Evolutionary conservation across 2,113 vertebrate species (phyloP).

Genomic region (Anas platyrhynchos): DNA sequence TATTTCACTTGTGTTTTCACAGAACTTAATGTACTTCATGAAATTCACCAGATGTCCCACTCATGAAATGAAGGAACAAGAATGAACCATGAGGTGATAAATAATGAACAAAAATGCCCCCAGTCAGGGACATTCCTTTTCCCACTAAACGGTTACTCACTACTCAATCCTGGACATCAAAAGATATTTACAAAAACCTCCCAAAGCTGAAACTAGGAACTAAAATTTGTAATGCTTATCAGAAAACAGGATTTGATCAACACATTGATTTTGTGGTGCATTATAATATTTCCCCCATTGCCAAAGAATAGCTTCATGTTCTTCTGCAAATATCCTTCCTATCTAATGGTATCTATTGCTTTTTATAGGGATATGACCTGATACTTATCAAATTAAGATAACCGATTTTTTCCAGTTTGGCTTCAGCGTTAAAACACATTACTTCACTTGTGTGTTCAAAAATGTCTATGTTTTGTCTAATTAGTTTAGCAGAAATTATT

Average conservation of each 20-base stretch:
- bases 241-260: neutral
- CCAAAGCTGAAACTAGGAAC: neutral
- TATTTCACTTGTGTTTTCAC: neutral
- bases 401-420: neutral
- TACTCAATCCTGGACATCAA: neutral
- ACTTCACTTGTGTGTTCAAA: neutral
- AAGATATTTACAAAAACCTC: neutral
- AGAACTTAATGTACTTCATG: neutral
- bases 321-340: neutral
- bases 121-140: fast-evolving
- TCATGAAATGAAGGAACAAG: neutral
- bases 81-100: neutral
- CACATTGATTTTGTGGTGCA: neutral
- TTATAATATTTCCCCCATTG: neutral
- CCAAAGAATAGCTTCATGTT: neutral
- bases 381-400: neutral
- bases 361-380: neutral
- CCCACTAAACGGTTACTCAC: neutral
- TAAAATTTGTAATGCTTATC: neutral
- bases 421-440: neutral
- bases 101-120: neutral
- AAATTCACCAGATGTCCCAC: neutral
- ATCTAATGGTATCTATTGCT: fast-evolving
- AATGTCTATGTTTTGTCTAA: neutral
- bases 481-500: neutral